Percentiles rank a stretch among this genome's conserved stretches.
Evolutionary conservation across 2,797 vertebrate genomes (phyloP).

Genomic region (Nyctalus aviator): DNA sequence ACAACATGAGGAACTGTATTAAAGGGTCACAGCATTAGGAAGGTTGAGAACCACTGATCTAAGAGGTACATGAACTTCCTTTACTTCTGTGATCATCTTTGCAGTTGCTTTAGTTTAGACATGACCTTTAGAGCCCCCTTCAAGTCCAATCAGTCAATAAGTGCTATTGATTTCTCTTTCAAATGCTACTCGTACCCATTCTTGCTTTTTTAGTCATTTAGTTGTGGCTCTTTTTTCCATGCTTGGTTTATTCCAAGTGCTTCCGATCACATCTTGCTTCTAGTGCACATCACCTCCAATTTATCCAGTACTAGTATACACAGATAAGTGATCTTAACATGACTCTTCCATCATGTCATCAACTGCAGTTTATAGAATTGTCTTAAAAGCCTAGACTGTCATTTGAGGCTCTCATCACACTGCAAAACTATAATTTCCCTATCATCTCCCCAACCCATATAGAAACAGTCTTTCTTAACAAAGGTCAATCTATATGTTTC

Average conservation of each 20-base stretch:
- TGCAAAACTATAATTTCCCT: slow-evolving; percentile 55
- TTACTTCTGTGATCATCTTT: slow-evolving; percentile 1
- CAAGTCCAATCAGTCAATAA: neutral
- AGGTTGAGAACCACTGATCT: neutral
- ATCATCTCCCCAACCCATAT: neutral
- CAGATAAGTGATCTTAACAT: neutral
- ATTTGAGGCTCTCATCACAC: neutral
- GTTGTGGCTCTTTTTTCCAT: neutral
- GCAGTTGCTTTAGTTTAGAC: slow-evolving; percentile 21
- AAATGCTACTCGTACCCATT: neutral
- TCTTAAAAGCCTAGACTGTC: slow-evolving; percentile 51
- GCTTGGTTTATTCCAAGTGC: neutral
- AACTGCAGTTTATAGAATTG: slow-evolving; percentile 32
- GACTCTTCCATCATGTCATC: slow-evolving; percentile 5
- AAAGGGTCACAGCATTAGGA: no score
- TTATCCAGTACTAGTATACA: neutral
- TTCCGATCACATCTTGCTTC: neutral
- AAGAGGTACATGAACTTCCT: neutral
- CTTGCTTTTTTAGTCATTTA: neutral
- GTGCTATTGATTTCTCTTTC: neutral
- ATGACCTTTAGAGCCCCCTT: neutral
- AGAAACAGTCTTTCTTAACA: neutral
- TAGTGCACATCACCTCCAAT: neutral
- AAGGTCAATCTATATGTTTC: neutral
- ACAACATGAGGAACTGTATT: no score